Evolutionary conservation across 2,888 invertebrate genomes (phyloP).

Genomic region (Oscheius myriophilus): DNA sequence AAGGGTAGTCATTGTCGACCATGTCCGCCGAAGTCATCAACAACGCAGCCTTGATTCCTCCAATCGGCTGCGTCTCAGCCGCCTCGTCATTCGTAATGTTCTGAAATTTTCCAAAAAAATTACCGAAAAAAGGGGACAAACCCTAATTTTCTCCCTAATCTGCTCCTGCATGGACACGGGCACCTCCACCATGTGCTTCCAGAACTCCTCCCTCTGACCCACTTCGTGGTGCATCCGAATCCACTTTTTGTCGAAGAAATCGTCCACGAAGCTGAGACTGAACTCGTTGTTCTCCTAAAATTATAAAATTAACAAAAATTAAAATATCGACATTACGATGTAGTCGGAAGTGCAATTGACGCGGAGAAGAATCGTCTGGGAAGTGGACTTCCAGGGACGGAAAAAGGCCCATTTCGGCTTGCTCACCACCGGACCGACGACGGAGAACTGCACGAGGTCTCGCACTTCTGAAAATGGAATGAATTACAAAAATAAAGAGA

Average conservation of each 20-base stretch:
- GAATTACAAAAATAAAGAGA: not conserved
- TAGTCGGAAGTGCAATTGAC: constrained; percentile 53
- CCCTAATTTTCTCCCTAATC: constrained; percentile 41
- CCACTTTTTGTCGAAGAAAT: constrained; percentile 57
- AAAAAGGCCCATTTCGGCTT: constrained; percentile 49
- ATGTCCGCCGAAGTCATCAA: constrained; percentile 45
- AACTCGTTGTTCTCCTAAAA: constrained; percentile 48
- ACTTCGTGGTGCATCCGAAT: constrained; percentile 39
- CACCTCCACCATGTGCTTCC: constrained; percentile 52
- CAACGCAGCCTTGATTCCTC: constrained; percentile 35
- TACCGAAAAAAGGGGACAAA: constrained; percentile 3
- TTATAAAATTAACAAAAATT: not conserved
- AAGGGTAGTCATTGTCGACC: constrained; percentile 44
- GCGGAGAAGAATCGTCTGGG: constrained; percentile 57
- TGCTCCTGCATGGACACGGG: constrained; percentile 50
- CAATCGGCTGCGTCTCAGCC: not conserved
- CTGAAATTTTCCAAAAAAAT: constrained; percentile 25
- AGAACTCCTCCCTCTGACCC: constrained; percentile 50
- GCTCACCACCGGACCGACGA: constrained; percentile 40
- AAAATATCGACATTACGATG: constrained; percentile 45
- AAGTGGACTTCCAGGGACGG: constrained; percentile 32
- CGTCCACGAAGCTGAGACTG: constrained; percentile 42
- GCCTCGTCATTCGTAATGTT: too few relatives aligned
- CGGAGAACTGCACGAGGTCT: constrained; percentile 41
- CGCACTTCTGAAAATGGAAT: constrained; percentile 38